phyloP scores from a whole-genome alignment of 2,113 vertebrate genomes.

The Antechinus stuartii region DNA sequence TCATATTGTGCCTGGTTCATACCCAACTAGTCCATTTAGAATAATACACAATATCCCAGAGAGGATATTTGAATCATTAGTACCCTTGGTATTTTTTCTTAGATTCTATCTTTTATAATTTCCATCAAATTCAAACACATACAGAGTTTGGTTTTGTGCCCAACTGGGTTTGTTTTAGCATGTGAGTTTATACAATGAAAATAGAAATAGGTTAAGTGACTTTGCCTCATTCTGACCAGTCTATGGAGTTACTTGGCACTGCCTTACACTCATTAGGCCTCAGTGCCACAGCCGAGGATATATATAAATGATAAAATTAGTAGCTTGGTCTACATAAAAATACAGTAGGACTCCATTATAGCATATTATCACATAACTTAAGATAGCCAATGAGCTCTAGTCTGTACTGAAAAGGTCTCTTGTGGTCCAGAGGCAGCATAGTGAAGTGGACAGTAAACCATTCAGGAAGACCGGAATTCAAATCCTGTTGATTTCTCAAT shows the following conservation, averaged over 20 bases:
- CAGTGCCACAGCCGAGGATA: background rate
- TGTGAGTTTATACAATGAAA: background rate
- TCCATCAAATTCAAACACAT: background rate
- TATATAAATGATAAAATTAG: background rate
- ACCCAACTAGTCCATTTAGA: background rate
- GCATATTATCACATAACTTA: background rate
- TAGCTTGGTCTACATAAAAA: background rate
- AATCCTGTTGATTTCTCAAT: background rate
- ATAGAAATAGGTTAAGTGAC: background rate
- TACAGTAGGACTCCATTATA: background rate
- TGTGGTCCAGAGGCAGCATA: background rate
- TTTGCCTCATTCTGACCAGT: background rate
- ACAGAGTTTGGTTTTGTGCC: background rate
- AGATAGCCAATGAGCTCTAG: background rate
- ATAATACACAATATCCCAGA: too few species aligned
- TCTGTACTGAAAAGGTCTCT: background rate
- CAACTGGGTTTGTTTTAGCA: background rate
- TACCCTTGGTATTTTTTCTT: background rate
- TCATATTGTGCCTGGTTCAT: background rate
- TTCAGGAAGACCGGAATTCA: background rate
- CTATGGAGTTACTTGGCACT: background rate
- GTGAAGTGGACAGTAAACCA: background rate
- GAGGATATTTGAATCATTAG: rapidly evolving
- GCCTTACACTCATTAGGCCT: background rate
- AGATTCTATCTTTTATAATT: background rate